Conservation (phyloP, 2,113 vertebrate genomes). For the Hydrochoerus hydrochaeris region DNA sequence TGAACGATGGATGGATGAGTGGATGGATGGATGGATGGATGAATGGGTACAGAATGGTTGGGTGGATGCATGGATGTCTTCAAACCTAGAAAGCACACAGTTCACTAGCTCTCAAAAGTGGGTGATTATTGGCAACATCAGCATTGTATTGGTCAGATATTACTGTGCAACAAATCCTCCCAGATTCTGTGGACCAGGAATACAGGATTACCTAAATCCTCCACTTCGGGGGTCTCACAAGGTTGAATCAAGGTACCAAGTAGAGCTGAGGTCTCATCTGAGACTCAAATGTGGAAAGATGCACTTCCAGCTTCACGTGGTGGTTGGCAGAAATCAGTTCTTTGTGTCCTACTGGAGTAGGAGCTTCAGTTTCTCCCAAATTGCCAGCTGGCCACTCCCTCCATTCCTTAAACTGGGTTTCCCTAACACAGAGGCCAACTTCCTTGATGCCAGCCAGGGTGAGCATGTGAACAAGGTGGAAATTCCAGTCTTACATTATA, state of each 20-base stretch:
- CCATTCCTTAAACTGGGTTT: background rate
- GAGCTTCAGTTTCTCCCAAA: background rate
- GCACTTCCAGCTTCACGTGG: background rate
- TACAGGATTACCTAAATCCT: background rate
- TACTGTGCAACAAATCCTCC: background rate
- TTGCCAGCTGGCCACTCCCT: background rate
- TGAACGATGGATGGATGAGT: background rate
- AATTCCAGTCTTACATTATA: too few relatives aligned
- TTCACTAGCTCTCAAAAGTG: background rate
- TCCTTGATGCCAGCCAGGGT: background rate
- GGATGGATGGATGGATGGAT: background rate
- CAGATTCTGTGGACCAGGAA: background rate
- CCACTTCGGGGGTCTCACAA: background rate
- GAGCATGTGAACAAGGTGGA: rapidly evolving
- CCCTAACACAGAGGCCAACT: background rate
- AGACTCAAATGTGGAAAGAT: background rate
- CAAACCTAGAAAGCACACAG: background rate
- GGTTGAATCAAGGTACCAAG: background rate
- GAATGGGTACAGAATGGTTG: too few relatives aligned
- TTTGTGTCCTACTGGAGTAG: too few relatives aligned
- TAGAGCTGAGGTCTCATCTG: background rate
- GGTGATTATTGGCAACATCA: background rate
- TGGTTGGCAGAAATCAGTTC: background rate
- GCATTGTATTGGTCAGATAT: background rate
- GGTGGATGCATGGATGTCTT: background rate